Conservation (phyloP, 2,113 vertebrate genomes). For the Corythaeola cristata region DNA sequence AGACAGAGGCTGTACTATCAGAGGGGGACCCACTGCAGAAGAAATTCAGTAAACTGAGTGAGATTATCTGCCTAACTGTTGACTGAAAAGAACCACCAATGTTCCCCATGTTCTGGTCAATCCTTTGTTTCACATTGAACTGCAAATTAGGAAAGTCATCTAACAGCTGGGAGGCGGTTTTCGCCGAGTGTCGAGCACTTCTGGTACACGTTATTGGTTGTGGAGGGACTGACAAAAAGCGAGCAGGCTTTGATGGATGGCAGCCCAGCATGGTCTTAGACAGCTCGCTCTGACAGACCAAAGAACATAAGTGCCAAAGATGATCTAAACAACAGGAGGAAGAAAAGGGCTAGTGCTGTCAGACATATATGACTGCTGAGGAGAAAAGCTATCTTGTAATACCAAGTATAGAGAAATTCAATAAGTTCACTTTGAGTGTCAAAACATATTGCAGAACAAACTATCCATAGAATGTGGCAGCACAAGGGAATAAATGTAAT, state of each 20-base stretch:
- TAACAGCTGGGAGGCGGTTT: neutral
- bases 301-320: neutral
- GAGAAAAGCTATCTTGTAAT: conserved; percentile 30
- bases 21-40: neutral
- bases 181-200: neutral
- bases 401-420: conserved; percentile 20
- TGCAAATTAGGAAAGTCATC: neutral
- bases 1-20: neutral
- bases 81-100: neutral
- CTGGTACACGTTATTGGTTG: neutral
- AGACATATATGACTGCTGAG: neutral
- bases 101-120: neutral
- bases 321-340: neutral
- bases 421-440: conserved; percentile 42
- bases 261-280: neutral
- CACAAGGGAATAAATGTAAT: conserved; percentile 16
- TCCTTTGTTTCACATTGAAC: neutral
- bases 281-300: conserved; percentile 10
- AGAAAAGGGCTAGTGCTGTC: conserved; percentile 13
- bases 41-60: neutral
- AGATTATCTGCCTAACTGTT: neutral
- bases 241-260: neutral
- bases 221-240: neutral
- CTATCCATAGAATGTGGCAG: conserved; percentile 15
- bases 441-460: conserved; percentile 34